Evolutionary conservation across 2,797 vertebrate genomes (phyloP).

Genomic region (Carcharodon carcharias): DNA sequence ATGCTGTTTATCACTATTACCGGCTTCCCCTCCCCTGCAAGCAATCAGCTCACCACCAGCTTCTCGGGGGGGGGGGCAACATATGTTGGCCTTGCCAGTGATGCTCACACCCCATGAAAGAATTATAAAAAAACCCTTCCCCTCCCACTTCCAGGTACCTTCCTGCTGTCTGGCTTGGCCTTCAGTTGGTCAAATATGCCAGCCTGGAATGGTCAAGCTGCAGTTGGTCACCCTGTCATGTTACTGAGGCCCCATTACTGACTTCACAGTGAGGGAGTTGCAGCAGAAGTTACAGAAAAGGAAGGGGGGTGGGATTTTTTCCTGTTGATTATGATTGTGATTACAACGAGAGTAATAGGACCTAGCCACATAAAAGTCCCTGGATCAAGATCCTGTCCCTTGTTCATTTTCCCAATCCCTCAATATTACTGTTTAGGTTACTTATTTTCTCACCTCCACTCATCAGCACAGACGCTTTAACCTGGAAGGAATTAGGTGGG

Average conservation of each 20-base stretch:
- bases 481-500: neutral
- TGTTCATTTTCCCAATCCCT: neutral
- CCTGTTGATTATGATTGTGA: neutral
- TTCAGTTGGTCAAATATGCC: too few species aligned
- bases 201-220: too few species aligned
- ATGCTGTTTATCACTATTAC: too few species aligned
- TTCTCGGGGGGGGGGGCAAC: too few species aligned
- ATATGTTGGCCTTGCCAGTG: too few species aligned
- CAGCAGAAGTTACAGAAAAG: neutral
- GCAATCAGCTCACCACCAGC: too few species aligned
- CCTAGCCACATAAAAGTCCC: neutral
- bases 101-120: too few species aligned
- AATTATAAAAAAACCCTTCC: too few species aligned
- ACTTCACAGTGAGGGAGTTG: neutral
- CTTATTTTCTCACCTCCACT: neutral
- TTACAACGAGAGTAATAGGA: neutral
- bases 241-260: neutral
- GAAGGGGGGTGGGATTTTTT: neutral
- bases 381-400: neutral
- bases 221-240: too few species aligned
- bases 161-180: too few species aligned
- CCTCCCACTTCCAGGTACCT: too few species aligned
- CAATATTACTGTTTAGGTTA: neutral
- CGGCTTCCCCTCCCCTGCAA: too few species aligned
- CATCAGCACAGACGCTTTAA: neutral